Evolutionary conservation across 2,797 vertebrate genomes (phyloP).

Genomic region (Cyclopterus lumpus): DNA sequence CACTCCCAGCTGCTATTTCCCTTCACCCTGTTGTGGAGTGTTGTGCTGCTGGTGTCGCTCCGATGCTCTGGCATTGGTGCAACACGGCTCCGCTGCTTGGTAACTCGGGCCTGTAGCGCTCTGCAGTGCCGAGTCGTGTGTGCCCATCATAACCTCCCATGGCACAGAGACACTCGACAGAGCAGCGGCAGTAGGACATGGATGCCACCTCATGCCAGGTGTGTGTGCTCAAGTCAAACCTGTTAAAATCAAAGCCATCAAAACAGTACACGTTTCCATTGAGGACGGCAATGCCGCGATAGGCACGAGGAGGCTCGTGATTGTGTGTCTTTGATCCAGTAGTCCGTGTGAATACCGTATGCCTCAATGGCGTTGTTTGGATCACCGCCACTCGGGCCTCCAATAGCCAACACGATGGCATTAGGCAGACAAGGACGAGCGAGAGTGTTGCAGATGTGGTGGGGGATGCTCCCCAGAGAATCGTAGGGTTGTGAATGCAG

Average conservation of each 20-base stretch:
- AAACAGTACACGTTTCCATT: conserved; percentile 64
- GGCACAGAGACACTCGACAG: conserved; percentile 86
- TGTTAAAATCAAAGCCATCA: background rate
- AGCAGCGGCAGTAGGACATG: conserved; percentile 87
- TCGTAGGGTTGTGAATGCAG: no score
- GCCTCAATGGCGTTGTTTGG: conserved; percentile 86
- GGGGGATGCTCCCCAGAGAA: no score
- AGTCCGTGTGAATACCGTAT: conserved; percentile 78
- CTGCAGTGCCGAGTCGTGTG: conserved; percentile 79
- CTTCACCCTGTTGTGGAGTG: conserved; percentile 70
- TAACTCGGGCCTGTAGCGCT: conserved; percentile 84
- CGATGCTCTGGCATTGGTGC: conserved; percentile 84
- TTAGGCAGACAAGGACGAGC: conserved; percentile 84
- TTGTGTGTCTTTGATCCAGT: conserved; percentile 83
- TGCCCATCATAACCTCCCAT: conserved; percentile 88
- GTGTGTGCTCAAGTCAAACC: conserved; percentile 79
- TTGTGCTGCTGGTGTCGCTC: conserved; percentile 83
- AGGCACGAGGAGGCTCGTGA: conserved; percentile 81
- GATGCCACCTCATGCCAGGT: conserved; percentile 86
- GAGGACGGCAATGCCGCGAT: conserved; percentile 83
- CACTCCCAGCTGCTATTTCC: no score
- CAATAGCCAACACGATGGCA: conserved; percentile 84
- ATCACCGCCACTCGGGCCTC: conserved; percentile 83
- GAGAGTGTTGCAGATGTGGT: conserved; percentile 43
- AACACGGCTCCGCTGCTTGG: conserved; percentile 88